These are phyloP conservation scores for Pseudolycoriella hygida DNA, from an alignment of 2,888 invertebrate genomes.

Conservation along the genomic window DNA sequence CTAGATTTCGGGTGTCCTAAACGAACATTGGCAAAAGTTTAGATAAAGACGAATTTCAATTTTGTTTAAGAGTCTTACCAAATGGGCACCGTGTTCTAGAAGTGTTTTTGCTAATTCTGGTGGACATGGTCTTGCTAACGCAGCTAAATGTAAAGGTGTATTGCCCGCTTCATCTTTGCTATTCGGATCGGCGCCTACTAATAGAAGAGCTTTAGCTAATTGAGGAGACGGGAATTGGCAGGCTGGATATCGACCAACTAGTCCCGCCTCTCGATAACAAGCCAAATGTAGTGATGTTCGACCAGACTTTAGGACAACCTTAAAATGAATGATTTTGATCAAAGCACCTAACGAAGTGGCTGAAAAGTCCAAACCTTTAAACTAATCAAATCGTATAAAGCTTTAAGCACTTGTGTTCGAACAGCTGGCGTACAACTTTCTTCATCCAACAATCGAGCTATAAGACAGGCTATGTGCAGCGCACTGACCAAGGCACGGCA, in stretches of 20 bases:
- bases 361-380: slow-evolving; percentile 32
- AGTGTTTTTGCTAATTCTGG: slow-evolving; percentile 52
- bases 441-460: slow-evolving; percentile 46
- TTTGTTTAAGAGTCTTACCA: slow-evolving; percentile 17
- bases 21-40: slow-evolving; percentile 5
- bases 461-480: slow-evolving; percentile 62
- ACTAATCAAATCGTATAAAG: slow-evolving; percentile 61
- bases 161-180: slow-evolving; percentile 67
- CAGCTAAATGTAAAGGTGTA: slow-evolving; percentile 74
- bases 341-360: neutral
- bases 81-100: slow-evolving; percentile 54
- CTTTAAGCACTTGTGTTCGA: slow-evolving; percentile 43
- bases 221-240: slow-evolving; percentile 52
- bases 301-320: slow-evolving; percentile 41
- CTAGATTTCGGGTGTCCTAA: slow-evolving; percentile 46
- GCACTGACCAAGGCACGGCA: slow-evolving; percentile 75
- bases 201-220: slow-evolving; percentile 54
- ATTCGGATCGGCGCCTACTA: slow-evolving; percentile 68
- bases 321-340: slow-evolving; percentile 8
- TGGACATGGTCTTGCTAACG: slow-evolving; percentile 53
- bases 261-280: slow-evolving; percentile 58
- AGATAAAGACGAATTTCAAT: neutral
- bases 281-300: slow-evolving; percentile 66
- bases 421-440: slow-evolving; percentile 33
- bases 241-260: slow-evolving; percentile 47